phyloP scores from a whole-genome alignment of 2,888 invertebrate species.

The Xestia c-nigrum region DNA sequence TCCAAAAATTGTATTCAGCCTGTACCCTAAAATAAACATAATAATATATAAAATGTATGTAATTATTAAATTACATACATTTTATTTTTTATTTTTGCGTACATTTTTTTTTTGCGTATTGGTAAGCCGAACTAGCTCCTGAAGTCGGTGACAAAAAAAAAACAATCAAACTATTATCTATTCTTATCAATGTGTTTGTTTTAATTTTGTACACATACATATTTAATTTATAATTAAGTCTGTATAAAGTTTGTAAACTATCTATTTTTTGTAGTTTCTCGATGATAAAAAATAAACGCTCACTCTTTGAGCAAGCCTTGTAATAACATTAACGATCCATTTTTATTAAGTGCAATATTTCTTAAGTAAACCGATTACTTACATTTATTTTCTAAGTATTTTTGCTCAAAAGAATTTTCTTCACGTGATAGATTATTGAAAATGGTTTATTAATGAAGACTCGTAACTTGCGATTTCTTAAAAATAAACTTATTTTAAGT shows the following conservation, averaged over 20 bases:
- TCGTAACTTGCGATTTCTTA: neutral
- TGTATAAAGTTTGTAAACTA: neutral
- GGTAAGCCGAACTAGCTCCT: no score
- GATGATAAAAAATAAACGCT: neutral
- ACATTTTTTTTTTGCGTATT: no score
- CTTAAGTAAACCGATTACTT: neutral
- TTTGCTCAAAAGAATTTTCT: conserved; percentile 5
- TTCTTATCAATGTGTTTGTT: no score
- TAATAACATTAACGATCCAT: conserved; percentile 15
- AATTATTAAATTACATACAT: no score
- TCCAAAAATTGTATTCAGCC: no score
- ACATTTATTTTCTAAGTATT: neutral
- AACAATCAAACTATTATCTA: no score
- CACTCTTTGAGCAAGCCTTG: conserved; percentile 11
- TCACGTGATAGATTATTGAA: conserved; percentile 5
- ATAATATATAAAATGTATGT: no score
- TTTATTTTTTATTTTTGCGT: no score
- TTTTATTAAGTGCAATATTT: conserved; percentile 31
- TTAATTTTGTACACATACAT: neutral
- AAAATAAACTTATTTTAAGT: neutral
- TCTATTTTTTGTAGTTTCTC: neutral
- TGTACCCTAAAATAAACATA: no score
- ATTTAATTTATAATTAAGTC: neutral
- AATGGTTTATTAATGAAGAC: conserved; percentile 4
- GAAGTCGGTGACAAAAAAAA: no score